Percentiles rank a stretch among this genome's conserved stretches.
These are phyloP conservation scores for Macrobrachium nipponense DNA, from an alignment of 1,140 invertebrate genomes.

Conservation along the genomic window DNA sequence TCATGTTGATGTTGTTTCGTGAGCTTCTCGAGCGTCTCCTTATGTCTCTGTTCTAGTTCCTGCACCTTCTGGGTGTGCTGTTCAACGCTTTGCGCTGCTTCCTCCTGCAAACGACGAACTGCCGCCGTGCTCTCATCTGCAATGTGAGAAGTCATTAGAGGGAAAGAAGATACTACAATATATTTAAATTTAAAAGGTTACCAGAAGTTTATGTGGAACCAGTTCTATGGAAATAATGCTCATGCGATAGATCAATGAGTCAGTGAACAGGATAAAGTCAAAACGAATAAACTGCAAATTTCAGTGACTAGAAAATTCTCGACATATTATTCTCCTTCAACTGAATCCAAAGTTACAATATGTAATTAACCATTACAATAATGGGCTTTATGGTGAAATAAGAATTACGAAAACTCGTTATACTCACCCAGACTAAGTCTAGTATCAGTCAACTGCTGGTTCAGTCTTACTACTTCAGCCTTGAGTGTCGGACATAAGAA, in stretches of 20 bases:
- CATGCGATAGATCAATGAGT: not conserved
- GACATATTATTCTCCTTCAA: no score
- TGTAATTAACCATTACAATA: no score
- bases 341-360: no score
- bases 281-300: not conserved
- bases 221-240: not conserved
- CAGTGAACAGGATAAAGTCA: not conserved
- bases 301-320: no score
- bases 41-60: slow-evolving; percentile 34
- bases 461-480: slow-evolving; percentile 71
- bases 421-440: slow-evolving; percentile 70
- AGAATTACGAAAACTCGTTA: not conserved
- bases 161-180: not conserved
- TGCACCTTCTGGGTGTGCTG: slow-evolving; percentile 63
- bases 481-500: slow-evolving; percentile 69
- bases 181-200: not conserved
- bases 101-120: slow-evolving; percentile 72
- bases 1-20: slow-evolving; percentile 32
- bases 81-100: slow-evolving; percentile 69
- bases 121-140: slow-evolving; percentile 71
- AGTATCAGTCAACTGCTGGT: slow-evolving; percentile 70
- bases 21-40: not conserved
- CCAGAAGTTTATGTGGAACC: no score
- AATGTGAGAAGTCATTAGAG: slow-evolving; percentile 17
- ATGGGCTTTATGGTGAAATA: not conserved